Conservation (phyloP, 2,113 vertebrate species). For the Dasyornis broadbenti region DNA sequence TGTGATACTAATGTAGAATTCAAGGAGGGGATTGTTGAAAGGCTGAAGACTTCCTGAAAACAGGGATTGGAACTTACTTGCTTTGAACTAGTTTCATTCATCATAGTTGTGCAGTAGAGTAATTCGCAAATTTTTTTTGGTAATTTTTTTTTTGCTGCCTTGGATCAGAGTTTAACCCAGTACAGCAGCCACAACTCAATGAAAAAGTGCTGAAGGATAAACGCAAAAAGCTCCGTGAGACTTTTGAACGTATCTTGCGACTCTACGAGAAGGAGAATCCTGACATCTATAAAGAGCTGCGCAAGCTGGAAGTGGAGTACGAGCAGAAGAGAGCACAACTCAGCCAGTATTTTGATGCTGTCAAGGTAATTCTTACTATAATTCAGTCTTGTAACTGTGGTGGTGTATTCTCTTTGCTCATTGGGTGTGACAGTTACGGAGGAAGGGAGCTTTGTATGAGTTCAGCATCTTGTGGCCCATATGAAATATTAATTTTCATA, state of each 20-base stretch:
- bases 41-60: neutral
- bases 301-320: slow-evolving; percentile 92
- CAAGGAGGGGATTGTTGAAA: neutral
- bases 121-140: neutral
- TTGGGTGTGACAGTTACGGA: neutral
- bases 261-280: slow-evolving; percentile 97
- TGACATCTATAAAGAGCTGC: slow-evolving; percentile 92
- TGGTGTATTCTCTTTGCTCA: neutral
- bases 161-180: slow-evolving; percentile 91
- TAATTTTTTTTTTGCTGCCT: neutral
- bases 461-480: neutral
- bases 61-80: neutral
- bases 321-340: slow-evolving; percentile 96
- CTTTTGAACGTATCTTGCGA: slow-evolving; percentile 92
- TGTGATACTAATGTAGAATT: neutral
- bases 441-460: neutral
- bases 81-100: neutral
- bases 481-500: neutral
- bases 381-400: neutral
- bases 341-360: slow-evolving; percentile 95
- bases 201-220: slow-evolving; percentile 97
- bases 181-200: slow-evolving; percentile 92
- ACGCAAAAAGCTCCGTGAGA: slow-evolving; percentile 95
- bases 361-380: slow-evolving; percentile 78
- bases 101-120: neutral